Percentiles rank a stretch among this genome's conserved stretches.
Evolutionary conservation across 2,888 invertebrate genomes (phyloP).

Genomic region (Limenitis camilla): DNA sequence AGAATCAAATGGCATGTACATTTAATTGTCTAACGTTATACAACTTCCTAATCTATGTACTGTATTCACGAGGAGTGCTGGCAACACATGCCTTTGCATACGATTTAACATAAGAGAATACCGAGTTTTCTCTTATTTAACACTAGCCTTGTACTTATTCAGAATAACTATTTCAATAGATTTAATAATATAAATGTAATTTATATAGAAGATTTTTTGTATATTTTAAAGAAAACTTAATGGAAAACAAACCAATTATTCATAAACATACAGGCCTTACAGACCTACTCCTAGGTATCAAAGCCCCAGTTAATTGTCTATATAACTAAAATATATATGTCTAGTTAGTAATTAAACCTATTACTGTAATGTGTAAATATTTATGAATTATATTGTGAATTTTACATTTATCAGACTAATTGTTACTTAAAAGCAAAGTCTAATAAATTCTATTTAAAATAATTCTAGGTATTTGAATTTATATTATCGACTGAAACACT

Average conservation of each 20-base stretch:
- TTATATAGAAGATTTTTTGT: too few species aligned
- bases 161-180: neutral
- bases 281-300: too few species aligned
- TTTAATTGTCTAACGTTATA: neutral
- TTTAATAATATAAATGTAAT: neutral
- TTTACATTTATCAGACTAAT: too few species aligned
- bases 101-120: conserved; percentile 16
- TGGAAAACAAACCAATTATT: too few species aligned
- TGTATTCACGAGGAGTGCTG: conserved; percentile 10
- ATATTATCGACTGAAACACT: neutral
- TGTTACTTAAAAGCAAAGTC: too few species aligned
- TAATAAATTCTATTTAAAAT: neutral
- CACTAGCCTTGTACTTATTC: conserved; percentile 1
- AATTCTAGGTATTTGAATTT: neutral
- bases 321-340: too few species aligned
- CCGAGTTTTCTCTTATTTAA: conserved; percentile 10
- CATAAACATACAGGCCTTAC: too few species aligned
- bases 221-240: too few species aligned
- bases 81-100: conserved; percentile 14
- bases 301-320: too few species aligned
- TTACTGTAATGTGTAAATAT: too few species aligned
- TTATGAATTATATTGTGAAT: too few species aligned
- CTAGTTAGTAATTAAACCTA: too few species aligned
- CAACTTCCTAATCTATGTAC: conserved; percentile 3
- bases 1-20: conserved; percentile 1